Evolutionary conservation across 2,797 vertebrate species (phyloP).

Genomic region (Heterohyrax brucei): DNA sequence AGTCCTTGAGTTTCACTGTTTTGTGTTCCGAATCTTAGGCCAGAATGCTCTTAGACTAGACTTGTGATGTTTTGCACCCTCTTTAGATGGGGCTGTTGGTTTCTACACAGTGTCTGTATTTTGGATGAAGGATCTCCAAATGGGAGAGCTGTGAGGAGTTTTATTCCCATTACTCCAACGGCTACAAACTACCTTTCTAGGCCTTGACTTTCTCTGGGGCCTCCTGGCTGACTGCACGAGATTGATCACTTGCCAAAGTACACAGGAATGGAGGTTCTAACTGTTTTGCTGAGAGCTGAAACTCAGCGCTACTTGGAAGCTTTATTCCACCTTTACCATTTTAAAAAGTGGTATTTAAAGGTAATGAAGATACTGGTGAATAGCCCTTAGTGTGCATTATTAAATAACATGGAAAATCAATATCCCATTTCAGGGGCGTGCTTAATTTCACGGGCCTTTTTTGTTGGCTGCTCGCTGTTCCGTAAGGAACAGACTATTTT

Average conservation of each 20-base stretch:
- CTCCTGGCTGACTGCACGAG: background rate
- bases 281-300: background rate
- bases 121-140: background rate
- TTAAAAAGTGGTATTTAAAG: constrained; percentile 58
- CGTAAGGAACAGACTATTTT: background rate
- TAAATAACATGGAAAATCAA: constrained; percentile 78
- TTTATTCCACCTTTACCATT: constrained; percentile 65
- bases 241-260: background rate
- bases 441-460: constrained; percentile 63
- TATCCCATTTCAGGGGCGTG: constrained; percentile 54
- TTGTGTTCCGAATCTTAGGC: background rate
- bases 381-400: constrained; percentile 45
- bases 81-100: background rate
- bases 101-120: background rate
- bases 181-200: background rate
- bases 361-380: background rate
- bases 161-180: background rate
- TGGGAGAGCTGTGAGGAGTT: background rate
- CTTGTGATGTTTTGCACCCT: background rate
- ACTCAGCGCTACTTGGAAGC: background rate
- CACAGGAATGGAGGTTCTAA: background rate
- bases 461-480: constrained; percentile 41
- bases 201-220: background rate
- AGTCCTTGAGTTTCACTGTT: background rate
- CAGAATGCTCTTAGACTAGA: background rate